Conservation (phyloP, 2,797 vertebrate genomes). For the Sitta carolinensis region DNA sequence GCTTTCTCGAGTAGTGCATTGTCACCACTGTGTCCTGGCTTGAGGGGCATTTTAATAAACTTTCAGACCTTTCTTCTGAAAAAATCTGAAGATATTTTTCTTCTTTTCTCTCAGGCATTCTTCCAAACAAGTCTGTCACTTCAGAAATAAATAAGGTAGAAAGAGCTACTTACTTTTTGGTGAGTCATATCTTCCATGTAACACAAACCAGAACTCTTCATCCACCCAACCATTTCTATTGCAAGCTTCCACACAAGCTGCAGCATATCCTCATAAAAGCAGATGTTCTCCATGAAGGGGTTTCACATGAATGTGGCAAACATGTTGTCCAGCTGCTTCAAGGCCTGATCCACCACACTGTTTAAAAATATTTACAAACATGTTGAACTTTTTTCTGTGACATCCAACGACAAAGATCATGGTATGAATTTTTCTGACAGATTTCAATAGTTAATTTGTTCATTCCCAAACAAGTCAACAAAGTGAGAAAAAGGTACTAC, state of each 20-base stretch:
- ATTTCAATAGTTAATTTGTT: background rate
- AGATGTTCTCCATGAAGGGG: background rate
- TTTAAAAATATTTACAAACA: background rate
- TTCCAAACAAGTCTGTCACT: background rate
- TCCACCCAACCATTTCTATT: background rate
- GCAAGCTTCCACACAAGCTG: background rate
- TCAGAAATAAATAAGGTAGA: background rate
- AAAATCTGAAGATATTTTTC: background rate
- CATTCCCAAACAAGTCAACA: background rate
- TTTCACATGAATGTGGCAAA: rapidly evolving
- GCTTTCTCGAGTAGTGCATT: background rate
- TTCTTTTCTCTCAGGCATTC: background rate
- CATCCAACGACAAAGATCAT: background rate
- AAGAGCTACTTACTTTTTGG: background rate
- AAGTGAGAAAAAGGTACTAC: background rate
- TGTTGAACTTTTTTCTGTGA: background rate
- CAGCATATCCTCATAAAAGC: background rate
- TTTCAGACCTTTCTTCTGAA: background rate
- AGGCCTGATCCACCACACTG: background rate
- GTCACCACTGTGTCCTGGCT: background rate
- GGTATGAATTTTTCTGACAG: background rate
- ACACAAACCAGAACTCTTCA: background rate
- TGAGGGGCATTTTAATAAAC: background rate
- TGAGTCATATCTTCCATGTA: background rate
- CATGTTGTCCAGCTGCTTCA: background rate